Evolutionary conservation across 1,140 invertebrate genomes (phyloP), one percentile per base, ranked within the genome.

Genomic region (Belonocnema kinseyi): DNA sequence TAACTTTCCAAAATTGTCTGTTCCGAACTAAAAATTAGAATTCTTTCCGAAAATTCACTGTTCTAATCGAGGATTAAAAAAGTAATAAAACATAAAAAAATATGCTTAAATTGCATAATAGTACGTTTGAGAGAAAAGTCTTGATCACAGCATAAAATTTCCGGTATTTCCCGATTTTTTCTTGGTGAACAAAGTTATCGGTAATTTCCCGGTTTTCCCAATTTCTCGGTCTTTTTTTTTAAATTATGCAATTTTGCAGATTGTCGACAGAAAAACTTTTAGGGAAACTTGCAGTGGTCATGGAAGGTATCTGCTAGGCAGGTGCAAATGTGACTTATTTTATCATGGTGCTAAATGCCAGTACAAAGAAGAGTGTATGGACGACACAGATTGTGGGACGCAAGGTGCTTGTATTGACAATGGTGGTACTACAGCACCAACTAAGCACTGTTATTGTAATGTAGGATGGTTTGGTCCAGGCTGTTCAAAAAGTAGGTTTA

Each of bases 371-470:
- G 97, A 97, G 87, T 99, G 98, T 88, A 88, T 93, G 13, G 94
- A 95, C 56, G 94, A 98, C 87, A 92, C 90, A 2, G 97, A 99
- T 85, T 98, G 98, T 86, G 96, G 96, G 13, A 93, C 94, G 75
- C 94, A 96, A 78, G 97, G 97, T 52, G 94, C 95, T 79, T 98
- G 98, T 87, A 92, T 97, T 14, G 94, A 97, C 87, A 92, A 96
- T 14, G 93, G 94, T 51, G 94, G 96, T 1, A 97, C 96, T 0
- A 95, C 95, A 11, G 92, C 95, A 26, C 97, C 97, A 0, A 94
- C 93, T 40, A 95, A 94, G 81, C 95, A 97, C 83, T 99, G 98
- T 88, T 99, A 97, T 89, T 99, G 97, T 87, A 94, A 96, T 78
- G 92, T 94, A 21, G 97, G 97, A 16, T 98, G 96, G 94, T 97